A percentile compares a stretch with the other conserved stretches of the same genome.
These are phyloP conservation scores for Pseudomyrmex concolor DNA, from an alignment of 1,140 invertebrate genomes.

Conservation along the genomic window DNA sequence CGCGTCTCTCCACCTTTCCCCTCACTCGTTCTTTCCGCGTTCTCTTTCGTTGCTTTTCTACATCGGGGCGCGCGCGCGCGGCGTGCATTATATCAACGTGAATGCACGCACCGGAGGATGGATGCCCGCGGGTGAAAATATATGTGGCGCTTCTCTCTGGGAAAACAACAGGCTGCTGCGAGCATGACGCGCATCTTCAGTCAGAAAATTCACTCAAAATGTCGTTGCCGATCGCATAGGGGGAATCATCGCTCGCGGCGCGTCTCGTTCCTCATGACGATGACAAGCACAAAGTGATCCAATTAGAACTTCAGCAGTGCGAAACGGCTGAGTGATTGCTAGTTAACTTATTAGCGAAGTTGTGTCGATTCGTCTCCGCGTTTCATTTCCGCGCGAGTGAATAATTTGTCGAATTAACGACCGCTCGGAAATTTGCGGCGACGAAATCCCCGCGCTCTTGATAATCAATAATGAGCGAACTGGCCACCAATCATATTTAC, in stretches of 20 bases:
- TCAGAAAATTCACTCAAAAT: constrained; percentile 52
- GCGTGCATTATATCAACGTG: constrained; percentile 53
- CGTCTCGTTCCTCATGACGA: background rate
- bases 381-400: constrained; percentile 50
- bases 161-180: constrained; percentile 56
- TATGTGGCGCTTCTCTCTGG: constrained; percentile 49
- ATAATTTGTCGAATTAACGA: constrained; percentile 52
- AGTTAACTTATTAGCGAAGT: constrained; percentile 60
- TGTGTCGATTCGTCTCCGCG: constrained; percentile 46
- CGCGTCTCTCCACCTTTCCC: background rate
- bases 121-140: constrained; percentile 23
- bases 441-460: constrained; percentile 7
- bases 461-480: constrained; percentile 4
- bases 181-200: constrained; percentile 49
- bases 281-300: constrained; percentile 47
- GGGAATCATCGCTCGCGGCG: background rate
- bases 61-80: constrained; percentile 10
- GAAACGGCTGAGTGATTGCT: constrained; percentile 49
- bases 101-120: constrained; percentile 5
- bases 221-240: constrained; percentile 28
- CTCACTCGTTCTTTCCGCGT: background rate
- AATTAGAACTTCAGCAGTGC: constrained; percentile 51
- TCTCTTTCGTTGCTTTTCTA: constrained; percentile 27
- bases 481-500: background rate
- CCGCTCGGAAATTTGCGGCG: constrained; percentile 23